Evolutionary conservation across 1,140 invertebrate species (phyloP).

Genomic region (Sitophilus oryzae): DNA sequence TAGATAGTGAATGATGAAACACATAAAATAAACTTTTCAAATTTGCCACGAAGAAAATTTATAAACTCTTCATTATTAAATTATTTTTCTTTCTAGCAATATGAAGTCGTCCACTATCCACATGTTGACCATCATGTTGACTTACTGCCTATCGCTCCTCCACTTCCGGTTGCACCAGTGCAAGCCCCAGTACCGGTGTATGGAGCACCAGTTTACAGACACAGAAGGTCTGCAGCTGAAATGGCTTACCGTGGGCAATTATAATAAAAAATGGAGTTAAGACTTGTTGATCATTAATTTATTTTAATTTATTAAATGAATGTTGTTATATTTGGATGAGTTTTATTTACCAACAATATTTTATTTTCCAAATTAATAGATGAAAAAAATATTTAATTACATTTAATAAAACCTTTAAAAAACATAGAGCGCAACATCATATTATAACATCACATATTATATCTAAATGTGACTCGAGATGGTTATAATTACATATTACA

Average conservation of each 20-base stretch:
- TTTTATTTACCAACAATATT: too few species aligned
- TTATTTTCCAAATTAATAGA: too few species aligned
- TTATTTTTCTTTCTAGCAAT: constrained; percentile 46
- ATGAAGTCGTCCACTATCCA: constrained; percentile 79
- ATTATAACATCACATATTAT: too few species aligned
- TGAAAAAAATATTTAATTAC: too few species aligned
- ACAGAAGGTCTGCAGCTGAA: constrained; percentile 8
- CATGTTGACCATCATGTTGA: constrained; percentile 48
- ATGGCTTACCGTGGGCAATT: constrained; percentile 12
- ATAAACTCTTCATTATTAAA: constrained; percentile 4
- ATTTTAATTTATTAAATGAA: constrained; percentile 9
- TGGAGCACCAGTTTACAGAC: constrained; percentile 16
- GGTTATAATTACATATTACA: too few species aligned
- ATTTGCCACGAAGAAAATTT: too few species aligned
- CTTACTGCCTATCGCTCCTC: neutral
- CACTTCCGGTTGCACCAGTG: constrained; percentile 4
- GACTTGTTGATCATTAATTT: neutral
- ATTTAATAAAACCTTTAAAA: too few species aligned
- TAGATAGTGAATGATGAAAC: too few species aligned
- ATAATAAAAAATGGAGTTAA: neutral
- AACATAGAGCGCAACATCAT: too few species aligned
- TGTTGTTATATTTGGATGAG: neutral
- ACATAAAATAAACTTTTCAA: too few species aligned
- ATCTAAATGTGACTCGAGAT: too few species aligned
- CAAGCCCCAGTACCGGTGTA: constrained; percentile 2